Conservation (phyloP, 2,888 invertebrate genomes). For the Melipona bicolor region DNA sequence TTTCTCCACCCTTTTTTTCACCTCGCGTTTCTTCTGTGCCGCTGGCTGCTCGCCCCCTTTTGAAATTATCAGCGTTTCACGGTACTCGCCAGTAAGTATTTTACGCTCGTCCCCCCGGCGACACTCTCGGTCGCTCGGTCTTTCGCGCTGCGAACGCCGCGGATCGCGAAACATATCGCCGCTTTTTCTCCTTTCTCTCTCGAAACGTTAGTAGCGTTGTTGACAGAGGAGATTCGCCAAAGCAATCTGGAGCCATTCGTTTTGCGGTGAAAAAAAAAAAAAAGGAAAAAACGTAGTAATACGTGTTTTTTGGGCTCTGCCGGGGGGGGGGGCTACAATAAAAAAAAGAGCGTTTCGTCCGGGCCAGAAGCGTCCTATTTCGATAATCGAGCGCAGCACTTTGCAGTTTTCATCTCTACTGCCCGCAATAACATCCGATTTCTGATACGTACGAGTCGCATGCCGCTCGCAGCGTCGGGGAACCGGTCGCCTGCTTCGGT, state of each 20-base stretch:
- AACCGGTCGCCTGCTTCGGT: conserved; percentile 21
- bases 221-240: not conserved
- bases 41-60: conserved; percentile 16
- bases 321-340: conserved; percentile 29
- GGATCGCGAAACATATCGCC: conserved; percentile 18
- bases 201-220: not conserved
- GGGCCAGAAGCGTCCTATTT: conserved; percentile 36
- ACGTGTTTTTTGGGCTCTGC: conserved; percentile 3
- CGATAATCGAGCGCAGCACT: conserved; percentile 64
- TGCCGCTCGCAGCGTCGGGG: conserved; percentile 18
- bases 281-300: not conserved
- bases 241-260: not conserved
- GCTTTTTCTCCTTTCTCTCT: not conserved
- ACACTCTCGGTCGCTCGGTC: conserved; percentile 24
- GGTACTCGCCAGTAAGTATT: conserved; percentile 50
- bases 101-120: conserved; percentile 14
- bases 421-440: conserved; percentile 62
- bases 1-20: not conserved
- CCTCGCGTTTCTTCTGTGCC: conserved; percentile 3
- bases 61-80: conserved; percentile 58
- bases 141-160: conserved; percentile 29
- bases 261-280: not conserved
- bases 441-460: conserved; percentile 52
- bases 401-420: conserved; percentile 59
- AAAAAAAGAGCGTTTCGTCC: conserved; percentile 28